Evolutionary conservation across 2,888 invertebrate species (phyloP).

Genomic region (Chrysolina oricalcia): DNA sequence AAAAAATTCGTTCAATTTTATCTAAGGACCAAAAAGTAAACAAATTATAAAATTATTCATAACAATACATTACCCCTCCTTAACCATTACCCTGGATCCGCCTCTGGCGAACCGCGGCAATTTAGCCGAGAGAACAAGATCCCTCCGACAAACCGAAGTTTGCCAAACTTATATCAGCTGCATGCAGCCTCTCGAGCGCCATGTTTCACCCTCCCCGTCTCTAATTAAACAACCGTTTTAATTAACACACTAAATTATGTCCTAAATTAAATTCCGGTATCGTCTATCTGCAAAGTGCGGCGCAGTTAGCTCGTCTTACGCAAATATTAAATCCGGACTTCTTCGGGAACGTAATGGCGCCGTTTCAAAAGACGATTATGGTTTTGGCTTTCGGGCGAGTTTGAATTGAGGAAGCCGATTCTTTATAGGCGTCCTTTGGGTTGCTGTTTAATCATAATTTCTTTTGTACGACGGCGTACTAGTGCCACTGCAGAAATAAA

Average conservation of each 20-base stretch:
- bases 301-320: constrained; percentile 59
- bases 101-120: constrained; percentile 62
- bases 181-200: constrained; percentile 68
- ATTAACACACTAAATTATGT: constrained; percentile 73
- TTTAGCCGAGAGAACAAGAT: constrained; percentile 60
- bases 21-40: too few species aligned
- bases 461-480: too few species aligned
- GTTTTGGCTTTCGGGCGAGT: not conserved
- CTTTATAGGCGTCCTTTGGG: not conserved
- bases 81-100: constrained; percentile 56
- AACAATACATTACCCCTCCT: too few species aligned
- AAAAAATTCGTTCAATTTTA: too few species aligned
- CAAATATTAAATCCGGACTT: constrained; percentile 54
- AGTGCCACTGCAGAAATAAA: too few species aligned
- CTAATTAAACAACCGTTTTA: constrained; percentile 74
- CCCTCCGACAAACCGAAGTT: constrained; percentile 67
- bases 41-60: too few species aligned
- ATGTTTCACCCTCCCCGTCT: constrained; percentile 69
- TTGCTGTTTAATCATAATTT: not conserved
- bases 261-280: constrained; percentile 72
- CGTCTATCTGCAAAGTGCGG: constrained; percentile 65
- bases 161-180: constrained; percentile 69
- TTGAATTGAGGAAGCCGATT: not conserved
- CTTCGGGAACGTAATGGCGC: constrained; percentile 16
- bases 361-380: constrained; percentile 1